Base-by-base conservation (phyloP, 1,140 invertebrate species). In the Arion vulgaris region DNA sequence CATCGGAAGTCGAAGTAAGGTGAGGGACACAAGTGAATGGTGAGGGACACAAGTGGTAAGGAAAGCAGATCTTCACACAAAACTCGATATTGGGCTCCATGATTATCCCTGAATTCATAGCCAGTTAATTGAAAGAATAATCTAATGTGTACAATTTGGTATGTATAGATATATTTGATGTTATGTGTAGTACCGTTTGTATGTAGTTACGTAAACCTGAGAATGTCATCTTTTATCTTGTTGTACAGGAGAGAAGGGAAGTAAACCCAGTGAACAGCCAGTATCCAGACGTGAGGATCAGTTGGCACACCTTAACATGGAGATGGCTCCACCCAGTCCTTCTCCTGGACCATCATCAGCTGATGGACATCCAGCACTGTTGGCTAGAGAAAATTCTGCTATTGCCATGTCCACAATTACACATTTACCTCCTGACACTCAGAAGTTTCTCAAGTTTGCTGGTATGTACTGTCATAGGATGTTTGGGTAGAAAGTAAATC, bases 401-500 rank as follows among this genome's bases (percentile, higher is more conserved):
- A 83, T 86, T 57, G 87, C 88, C 38, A 87, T 88, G 32, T 85
- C 87, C 9, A 89, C 86, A 11, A 84, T 89, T 57, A 81, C 84
- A n/a, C 83, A 86, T 28, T 83, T 94, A 17, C 91, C 93, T 68
- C 89, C 90, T 49, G 94, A 94, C 88, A 93, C 93, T 51, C 91
- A 94, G 72, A 97, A 96, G 92, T 97, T 97, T 93, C 93, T 97
- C 1, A 95, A 95, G 87, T 97, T 97, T 93, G 96, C 96, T 57
- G 95, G 94, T 94, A 45, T 74, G 74, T 77, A 1, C 34, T 45
- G 57, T n/a, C n/a, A n/a, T n/a, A n/a, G n/a, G n/a, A 34, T 57
- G 36, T 69, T 28, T 69, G 17, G 66, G 0, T 23, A 36, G 0
- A n/a, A 69, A 15, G 17, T 69, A 69, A 15, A 23, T 69, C 15